Conservation (phyloP, 2,113 vertebrate species). For the Semnornis frantzii region DNA sequence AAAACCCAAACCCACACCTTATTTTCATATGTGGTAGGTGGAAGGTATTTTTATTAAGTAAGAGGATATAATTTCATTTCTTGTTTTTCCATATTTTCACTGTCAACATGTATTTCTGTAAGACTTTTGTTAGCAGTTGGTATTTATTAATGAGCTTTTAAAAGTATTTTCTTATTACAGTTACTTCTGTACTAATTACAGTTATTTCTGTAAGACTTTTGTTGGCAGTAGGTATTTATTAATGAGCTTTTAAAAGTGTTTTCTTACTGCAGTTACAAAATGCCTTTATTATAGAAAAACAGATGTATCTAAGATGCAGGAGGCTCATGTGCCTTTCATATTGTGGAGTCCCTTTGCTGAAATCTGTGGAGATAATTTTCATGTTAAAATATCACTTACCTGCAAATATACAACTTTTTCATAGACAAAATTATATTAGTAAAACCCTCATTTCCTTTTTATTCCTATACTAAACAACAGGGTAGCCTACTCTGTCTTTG, state of each 20-base stretch:
- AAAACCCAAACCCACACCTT: neutral
- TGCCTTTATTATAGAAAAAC: neutral
- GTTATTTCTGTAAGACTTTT: neutral
- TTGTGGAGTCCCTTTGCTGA: neutral
- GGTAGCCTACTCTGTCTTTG: neutral
- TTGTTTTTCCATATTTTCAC: neutral
- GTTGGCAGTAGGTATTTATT: neutral
- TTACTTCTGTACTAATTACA: no score
- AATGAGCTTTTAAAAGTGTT: neutral
- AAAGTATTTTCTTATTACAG: neutral
- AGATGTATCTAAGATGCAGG: neutral
- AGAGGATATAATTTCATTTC: neutral
- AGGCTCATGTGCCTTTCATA: neutral
- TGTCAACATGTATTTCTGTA: neutral
- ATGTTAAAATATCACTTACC: neutral
- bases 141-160: neutral
- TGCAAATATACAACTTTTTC: neutral
- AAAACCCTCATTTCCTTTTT: neutral
- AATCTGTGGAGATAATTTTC: neutral
- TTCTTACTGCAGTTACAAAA: neutral
- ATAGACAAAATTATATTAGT: neutral
- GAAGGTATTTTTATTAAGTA: neutral
- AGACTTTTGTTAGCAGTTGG: neutral
- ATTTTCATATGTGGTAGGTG: neutral
- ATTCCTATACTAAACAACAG: neutral